Evolutionary conservation across 2,888 invertebrate species (phyloP), one percentile per base, ranked within the genome.

Genomic region (Argyresthia goedartella): DNA sequence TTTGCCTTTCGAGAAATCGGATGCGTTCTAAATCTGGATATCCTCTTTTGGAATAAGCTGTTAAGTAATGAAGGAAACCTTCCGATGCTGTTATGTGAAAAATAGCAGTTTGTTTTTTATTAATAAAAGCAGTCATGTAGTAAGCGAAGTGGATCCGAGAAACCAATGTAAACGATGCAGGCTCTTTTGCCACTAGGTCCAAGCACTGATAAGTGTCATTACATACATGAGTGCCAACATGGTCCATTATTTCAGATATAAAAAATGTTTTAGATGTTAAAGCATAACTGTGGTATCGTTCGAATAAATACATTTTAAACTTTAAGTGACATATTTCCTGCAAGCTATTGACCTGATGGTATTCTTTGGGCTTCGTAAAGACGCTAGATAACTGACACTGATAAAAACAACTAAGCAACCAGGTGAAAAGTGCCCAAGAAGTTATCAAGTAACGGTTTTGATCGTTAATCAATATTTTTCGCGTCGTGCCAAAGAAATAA

Each of bases 401-500:
- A 50, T 55, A 57, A 49, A 54, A 57, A 46, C 54, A 54, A 6
- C 51, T 53, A 2, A 57, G 54, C 7, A 55, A 34, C 57, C 55
- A 55, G 25, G 57, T 45, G 34, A 55, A 57, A 39, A 54, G 25
- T 11, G 51, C 47, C 57, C 57, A 57, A 10, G 52, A 53, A 14
- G 54, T 15, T 39, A 57, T 11, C 8, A 39, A 9, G 10, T 11
- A 39, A 9, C 39, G 39, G 44, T 14, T 44, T 44, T 44, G n/a
- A 14, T 44, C 44, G 15, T 13, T 44, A 8, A 9, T 44, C 9
- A 9, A 44, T 15, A 9, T 44, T 9, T 44, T 13, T 14, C 13
- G 44, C 7, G 47, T 34, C n/a, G 47, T 7, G 25, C 47, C 47
- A 34, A 47, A 16, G 14, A 47, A 47, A 47, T 47, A 47, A 4